Percentiles rank a stretch among this genome's conserved stretches.
Evolutionary conservation across 2,113 vertebrate genomes (phyloP).

Genomic region (Sylvia atricapilla): DNA sequence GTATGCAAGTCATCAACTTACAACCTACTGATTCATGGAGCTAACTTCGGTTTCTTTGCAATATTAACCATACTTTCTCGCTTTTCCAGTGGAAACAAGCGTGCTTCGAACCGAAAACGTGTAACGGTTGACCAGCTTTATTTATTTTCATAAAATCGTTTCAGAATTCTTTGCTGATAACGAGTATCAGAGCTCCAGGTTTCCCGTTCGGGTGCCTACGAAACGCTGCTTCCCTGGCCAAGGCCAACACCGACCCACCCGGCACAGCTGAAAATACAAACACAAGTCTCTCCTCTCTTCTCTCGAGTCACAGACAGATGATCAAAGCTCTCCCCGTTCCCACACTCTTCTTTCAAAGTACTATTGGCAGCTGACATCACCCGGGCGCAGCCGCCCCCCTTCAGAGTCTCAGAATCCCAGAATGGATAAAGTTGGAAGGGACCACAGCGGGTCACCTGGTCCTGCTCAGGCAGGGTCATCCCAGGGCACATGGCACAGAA

Average conservation of each 20-base stretch:
- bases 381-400: not conserved
- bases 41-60: not conserved
- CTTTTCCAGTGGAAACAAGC: not conserved
- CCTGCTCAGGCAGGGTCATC: not conserved
- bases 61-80: not conserved
- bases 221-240: not conserved
- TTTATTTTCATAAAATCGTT: not conserved
- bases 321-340: constrained; percentile 40
- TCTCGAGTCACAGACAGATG: not conserved
- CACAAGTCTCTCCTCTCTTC: not conserved
- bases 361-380: not conserved
- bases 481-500: not conserved
- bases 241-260: not conserved
- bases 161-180: not conserved
- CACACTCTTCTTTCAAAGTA: not conserved
- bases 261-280: constrained; percentile 11
- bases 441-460: not conserved
- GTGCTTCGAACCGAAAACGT: not conserved
- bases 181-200: not conserved
- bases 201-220: not conserved
- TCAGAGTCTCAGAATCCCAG: not conserved
- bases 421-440: not conserved
- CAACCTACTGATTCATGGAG: not conserved
- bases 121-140: not conserved
- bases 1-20: not conserved